These are phyloP conservation scores for Oreohelix idahoensis DNA, from an alignment of 1,140 invertebrate species.

Conservation along the genomic window DNA sequence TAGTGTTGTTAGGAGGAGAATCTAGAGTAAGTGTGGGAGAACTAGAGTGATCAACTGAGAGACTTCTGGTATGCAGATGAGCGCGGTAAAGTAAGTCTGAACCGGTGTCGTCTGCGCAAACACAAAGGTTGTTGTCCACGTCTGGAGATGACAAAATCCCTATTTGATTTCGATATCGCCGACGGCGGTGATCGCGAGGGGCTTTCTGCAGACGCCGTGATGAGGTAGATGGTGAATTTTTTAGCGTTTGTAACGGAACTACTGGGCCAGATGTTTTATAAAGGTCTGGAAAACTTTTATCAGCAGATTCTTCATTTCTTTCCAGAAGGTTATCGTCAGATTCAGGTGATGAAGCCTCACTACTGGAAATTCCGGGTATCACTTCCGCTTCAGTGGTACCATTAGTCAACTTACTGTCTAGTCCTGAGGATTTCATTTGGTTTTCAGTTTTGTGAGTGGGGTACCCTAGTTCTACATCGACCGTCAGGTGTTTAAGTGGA, in stretches of 20 bases:
- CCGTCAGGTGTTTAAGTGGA: slow-evolving; percentile 54
- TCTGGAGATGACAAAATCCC: neutral
- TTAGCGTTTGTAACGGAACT: neutral
- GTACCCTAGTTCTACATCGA: slow-evolving; percentile 53
- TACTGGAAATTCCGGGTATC: neutral
- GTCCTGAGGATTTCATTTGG: neutral
- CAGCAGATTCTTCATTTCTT: neutral
- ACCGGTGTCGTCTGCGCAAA: neutral
- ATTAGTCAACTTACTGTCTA: neutral
- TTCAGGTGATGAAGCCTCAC: slow-evolving; percentile 25
- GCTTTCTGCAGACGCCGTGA: neutral
- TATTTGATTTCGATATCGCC: neutral
- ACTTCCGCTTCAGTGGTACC: neutral
- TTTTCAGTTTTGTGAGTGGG: slow-evolving; percentile 18
- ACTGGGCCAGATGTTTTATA: neutral
- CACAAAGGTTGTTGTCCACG: neutral
- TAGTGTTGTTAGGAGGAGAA: slow-evolving; percentile 27
- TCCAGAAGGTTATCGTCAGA: slow-evolving; percentile 32
- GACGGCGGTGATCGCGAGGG: neutral
- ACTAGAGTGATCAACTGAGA: slow-evolving; percentile 25
- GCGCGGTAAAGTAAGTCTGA: neutral
- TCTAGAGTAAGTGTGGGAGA: slow-evolving; percentile 5
- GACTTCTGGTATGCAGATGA: neutral
- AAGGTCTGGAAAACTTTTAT: slow-evolving; percentile 16
- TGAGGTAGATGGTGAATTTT: slow-evolving; percentile 2